Percentiles rank a stretch among this genome's conserved stretches.
Evolutionary conservation across 2,888 invertebrate genomes (phyloP).

Genomic region (Epistrophe eligans): DNA sequence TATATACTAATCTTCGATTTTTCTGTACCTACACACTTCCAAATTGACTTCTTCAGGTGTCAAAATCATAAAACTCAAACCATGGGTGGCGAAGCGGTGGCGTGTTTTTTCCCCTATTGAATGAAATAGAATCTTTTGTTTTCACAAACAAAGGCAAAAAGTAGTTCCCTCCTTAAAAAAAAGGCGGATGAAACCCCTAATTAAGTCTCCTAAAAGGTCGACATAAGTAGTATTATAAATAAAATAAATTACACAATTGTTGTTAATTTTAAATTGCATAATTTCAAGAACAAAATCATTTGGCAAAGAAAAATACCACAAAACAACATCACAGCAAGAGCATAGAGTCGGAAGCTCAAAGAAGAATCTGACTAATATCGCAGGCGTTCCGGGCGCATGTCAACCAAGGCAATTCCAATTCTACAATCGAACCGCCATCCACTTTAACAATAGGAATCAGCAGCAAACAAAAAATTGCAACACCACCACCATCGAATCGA

Average conservation of each 20-base stretch:
- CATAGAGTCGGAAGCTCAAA: conserved; percentile 67
- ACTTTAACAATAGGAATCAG: conserved; percentile 50
- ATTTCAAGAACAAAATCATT: conserved; percentile 34
- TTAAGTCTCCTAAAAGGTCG: conserved; percentile 56
- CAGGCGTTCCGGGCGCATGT: conserved; percentile 71
- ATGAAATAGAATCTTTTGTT: conserved; percentile 50
- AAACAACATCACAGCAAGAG: neutral
- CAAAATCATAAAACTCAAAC: conserved; percentile 11
- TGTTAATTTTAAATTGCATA: conserved; percentile 55
- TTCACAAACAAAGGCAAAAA: conserved; percentile 59
- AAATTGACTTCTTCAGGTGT: conserved; percentile 58
- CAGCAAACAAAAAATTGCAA: conserved; percentile 59
- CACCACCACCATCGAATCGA: conserved; percentile 23
- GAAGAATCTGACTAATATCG: conserved; percentile 54
- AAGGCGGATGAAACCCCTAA: conserved; percentile 33
- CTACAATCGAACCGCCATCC: conserved; percentile 51
- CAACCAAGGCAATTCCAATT: conserved; percentile 59
- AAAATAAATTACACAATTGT: conserved; percentile 45
- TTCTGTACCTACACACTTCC: neutral
- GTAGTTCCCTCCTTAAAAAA: neutral
- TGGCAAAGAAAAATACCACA: conserved; percentile 5
- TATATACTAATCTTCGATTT: conserved; percentile 36
- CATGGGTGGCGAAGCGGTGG: conserved; percentile 60
- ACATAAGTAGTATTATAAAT: conserved; percentile 36
- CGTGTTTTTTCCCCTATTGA: conserved; percentile 10